Conservation (phyloP, 1,140 invertebrate species). For the Calycopis cecrops region DNA sequence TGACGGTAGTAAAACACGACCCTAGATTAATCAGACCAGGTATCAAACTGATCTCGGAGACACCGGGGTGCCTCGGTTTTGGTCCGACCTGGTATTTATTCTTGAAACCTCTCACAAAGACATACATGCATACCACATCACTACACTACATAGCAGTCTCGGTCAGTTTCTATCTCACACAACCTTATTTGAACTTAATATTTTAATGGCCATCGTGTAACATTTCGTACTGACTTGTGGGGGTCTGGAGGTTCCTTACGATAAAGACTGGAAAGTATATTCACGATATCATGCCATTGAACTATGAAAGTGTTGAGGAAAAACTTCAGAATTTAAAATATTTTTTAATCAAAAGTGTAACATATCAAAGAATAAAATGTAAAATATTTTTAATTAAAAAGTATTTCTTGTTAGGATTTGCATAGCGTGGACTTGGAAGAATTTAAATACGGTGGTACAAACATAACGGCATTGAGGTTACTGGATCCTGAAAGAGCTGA, state of each 20-base stretch:
- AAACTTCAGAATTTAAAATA: neutral
- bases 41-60: no score
- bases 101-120: no score
- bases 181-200: no score
- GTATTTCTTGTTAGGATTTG: constrained; percentile 79
- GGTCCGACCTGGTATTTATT: no score
- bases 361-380: neutral
- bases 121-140: no score
- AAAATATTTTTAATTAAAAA: constrained; percentile 4
- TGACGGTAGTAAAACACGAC: no score
- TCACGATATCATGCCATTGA: neutral
- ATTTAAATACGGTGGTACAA: constrained; percentile 95
- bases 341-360: neutral
- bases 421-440: constrained; percentile 93
- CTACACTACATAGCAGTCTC: no score
- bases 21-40: no score
- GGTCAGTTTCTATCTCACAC: no score
- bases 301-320: neutral
- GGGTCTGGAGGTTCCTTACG: neutral
- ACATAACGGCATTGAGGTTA: constrained; percentile 92
- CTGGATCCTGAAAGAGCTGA: constrained; percentile 86
- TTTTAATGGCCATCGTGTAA: no score
- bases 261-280: neutral
- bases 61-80: no score
- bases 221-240: no score